A percentile compares a stretch with the other conserved stretches of the same genome.
Evolutionary conservation across 2,797 vertebrate species (phyloP).

Genomic region (Notamacropus eugenii): DNA sequence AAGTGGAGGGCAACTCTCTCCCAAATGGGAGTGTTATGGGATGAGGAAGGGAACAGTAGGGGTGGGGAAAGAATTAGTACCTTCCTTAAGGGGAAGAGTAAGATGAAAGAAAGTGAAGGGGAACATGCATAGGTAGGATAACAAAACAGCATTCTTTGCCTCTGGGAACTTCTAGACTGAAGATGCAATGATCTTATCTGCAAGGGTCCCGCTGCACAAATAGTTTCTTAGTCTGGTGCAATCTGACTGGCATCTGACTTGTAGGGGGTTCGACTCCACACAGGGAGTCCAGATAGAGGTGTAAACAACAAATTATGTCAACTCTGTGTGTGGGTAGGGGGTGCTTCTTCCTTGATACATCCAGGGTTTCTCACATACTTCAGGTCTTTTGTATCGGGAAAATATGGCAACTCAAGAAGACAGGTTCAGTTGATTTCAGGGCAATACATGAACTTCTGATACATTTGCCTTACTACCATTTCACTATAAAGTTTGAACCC

Average conservation of each 20-base stretch:
- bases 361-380: not conserved
- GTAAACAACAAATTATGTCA: not conserved
- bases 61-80: not conserved
- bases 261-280: not conserved
- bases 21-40: not conserved
- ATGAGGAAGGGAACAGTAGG: not conserved
- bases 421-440: not conserved
- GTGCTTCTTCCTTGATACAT: not conserved
- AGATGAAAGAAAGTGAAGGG: not conserved
- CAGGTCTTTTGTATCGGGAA: not conserved
- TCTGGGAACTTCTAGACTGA: not conserved
- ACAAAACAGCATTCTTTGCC: not conserved
- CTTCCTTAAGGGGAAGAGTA: not conserved
- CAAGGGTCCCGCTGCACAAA: not conserved
- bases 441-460: not conserved
- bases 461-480: not conserved
- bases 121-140: not conserved
- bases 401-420: not conserved
- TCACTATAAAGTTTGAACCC: not conserved
- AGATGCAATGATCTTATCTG: not conserved
- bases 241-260: not conserved
- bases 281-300: not conserved
- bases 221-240: not conserved
- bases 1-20: not conserved
- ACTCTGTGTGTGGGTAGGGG: not conserved